Evolutionary conservation across 1,140 invertebrate genomes (phyloP).

Genomic region (Leptinotarsa defecta): DNA sequence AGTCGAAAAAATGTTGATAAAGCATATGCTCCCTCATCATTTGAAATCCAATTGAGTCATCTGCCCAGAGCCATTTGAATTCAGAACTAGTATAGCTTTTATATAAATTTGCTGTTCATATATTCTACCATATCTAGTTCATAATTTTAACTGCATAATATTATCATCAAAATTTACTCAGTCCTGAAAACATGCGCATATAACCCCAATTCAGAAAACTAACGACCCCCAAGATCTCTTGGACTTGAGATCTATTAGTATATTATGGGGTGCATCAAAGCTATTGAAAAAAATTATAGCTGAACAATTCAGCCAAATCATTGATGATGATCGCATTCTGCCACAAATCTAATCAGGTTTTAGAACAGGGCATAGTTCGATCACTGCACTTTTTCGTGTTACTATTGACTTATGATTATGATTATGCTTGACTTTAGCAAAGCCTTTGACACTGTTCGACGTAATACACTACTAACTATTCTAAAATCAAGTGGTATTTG

Average conservation of each 20-base stretch:
- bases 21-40: too few relatives aligned
- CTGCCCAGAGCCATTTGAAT: too few relatives aligned
- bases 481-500: too few relatives aligned
- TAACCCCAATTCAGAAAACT: not conserved
- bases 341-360: too few relatives aligned
- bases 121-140: not conserved
- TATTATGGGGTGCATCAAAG: not conserved
- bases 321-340: not conserved
- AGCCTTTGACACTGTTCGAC: too few relatives aligned
- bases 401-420: not conserved
- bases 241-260: too few relatives aligned
- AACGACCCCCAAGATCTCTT: not conserved
- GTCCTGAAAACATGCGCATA: not conserved
- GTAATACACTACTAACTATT: too few relatives aligned
- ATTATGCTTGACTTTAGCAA: too few relatives aligned
- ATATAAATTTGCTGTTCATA: not conserved
- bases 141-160: not conserved
- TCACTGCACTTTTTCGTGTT: not conserved
- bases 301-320: not conserved
- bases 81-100: not conserved
- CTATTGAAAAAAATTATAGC: not conserved
- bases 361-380: too few relatives aligned
- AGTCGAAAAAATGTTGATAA: too few relatives aligned
- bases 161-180: not conserved
- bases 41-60: too few relatives aligned